Evolutionary conservation across 37 sponge, comb jelly and placozoan species (phyloP), one percentile per base, ranked within the genome.

Genomic region (Chondrilla cf. caribensis): DNA sequence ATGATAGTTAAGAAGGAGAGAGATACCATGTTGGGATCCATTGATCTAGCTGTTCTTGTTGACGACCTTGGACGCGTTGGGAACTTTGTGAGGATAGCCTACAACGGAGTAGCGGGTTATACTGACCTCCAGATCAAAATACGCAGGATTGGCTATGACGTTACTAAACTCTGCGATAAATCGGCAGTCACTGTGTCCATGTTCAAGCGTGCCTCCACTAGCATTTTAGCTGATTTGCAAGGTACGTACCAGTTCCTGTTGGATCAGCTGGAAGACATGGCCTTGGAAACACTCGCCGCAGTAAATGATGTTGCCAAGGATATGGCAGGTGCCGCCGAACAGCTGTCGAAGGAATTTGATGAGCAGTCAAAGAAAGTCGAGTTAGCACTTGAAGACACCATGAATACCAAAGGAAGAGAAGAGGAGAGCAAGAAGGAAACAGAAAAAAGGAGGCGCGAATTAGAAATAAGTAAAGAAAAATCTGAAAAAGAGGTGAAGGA

Each of bases 41-140:
- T 90, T 22, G 81, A 90, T 70, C 70, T 90, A 55, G 26, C 76
- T n/a, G 58, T 86, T 11, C 84, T 90, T 70, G 86, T 83, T 22
- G 57, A 58, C 8, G 90, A 90, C 83, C 83, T 90, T 24, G 81
- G 84, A 15, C 80, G 80, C n/a, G 86, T 90, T 0, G 90, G 90
- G 64, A n/a, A 51, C 5, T 90, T 81, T 41, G 79, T 90, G 51
- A 82, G 86, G 19, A 37, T 90, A 15, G 86, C 90, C 26, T 86
- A 86, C 76, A 81, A 90, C 72, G 84, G 83, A 38, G 84, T 84
- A 25, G 86, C 90, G 19, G 86, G 86, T 9, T 72, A 70, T 58
- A 85, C 86, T 18, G 71, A 79, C 28, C 59, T 79, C 31, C 86
- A 85, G 71, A 85, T 85, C 22, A 38, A 79, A 41, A 79, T 85